Conservation (phyloP, 2,113 vertebrate genomes). For the Hippocampus guttulatus region DNA sequence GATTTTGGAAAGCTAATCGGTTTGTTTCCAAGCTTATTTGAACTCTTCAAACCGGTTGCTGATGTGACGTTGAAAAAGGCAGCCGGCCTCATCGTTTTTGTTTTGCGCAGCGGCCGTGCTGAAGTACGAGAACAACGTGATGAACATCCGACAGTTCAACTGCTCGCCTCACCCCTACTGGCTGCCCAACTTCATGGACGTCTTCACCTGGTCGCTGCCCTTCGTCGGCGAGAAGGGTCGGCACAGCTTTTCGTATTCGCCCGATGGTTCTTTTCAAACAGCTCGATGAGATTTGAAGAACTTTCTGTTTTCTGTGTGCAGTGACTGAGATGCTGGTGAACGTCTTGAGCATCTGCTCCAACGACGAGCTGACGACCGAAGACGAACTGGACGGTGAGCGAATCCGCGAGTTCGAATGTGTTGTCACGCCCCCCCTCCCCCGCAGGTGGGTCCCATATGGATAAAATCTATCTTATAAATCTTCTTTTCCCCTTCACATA, state of each 20-base stretch:
- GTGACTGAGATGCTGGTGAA: conserved; percentile 99
- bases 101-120: conserved; percentile 85
- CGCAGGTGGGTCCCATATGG: no score
- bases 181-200: conserved; percentile 99
- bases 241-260: conserved; percentile 15
- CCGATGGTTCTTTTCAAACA: background rate
- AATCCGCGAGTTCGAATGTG: no score
- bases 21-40: no score
- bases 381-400: conserved; percentile 93
- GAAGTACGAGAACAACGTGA: conserved; percentile 99
- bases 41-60: background rate
- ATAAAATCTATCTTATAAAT: no score
- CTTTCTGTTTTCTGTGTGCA: conserved; percentile 47
- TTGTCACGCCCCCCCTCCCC: no score
- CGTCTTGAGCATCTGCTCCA: conserved; percentile 96
- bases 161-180: conserved; percentile 97
- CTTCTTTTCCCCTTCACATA: background rate
- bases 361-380: conserved; percentile 92
- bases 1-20: no score
- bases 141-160: conserved; percentile 99
- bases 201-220: conserved; percentile 96
- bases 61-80: background rate
- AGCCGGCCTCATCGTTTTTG: background rate
- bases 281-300: background rate
- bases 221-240: conserved; percentile 96